phyloP scores from a whole-genome alignment of 2,888 invertebrate species.

The Brachyopa scutellaris region DNA sequence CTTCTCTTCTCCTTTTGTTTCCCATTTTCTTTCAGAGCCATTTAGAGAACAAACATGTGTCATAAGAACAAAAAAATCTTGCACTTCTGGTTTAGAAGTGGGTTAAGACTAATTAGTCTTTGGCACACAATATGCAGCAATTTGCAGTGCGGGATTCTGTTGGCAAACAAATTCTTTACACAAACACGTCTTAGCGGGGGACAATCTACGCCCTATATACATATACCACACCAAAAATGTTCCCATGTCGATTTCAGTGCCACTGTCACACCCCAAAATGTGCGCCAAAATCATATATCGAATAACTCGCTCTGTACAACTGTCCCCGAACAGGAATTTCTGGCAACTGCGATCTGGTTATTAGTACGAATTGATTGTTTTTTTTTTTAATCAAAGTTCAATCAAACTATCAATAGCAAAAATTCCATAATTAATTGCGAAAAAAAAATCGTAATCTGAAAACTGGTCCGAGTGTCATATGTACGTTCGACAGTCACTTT shows the following conservation, averaged over 20 bases:
- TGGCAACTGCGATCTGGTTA: slow-evolving; percentile 7
- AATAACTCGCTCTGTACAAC: slow-evolving; percentile 15
- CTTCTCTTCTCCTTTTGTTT: background rate
- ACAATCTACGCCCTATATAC: slow-evolving; percentile 5
- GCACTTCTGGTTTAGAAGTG: slow-evolving; percentile 40
- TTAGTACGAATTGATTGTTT: background rate
- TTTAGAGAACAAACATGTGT: slow-evolving; percentile 7
- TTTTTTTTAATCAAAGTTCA: background rate
- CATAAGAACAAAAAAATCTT: slow-evolving; percentile 31
- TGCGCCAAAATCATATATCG: background rate
- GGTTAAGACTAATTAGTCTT: slow-evolving; percentile 53
- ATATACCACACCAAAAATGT: background rate
- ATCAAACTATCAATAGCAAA: slow-evolving; percentile 14
- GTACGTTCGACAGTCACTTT: slow-evolving; percentile 13
- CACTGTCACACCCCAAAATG: slow-evolving; percentile 44
- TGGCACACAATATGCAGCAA: slow-evolving; percentile 36
- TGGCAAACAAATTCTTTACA: slow-evolving; percentile 4
- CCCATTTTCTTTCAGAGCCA: slow-evolving; percentile 1
- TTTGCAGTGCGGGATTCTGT: background rate
- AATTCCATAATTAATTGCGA: slow-evolving; percentile 10
- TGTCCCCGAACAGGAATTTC: slow-evolving; percentile 24
- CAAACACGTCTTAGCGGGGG: background rate
- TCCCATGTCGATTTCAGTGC: slow-evolving; percentile 44
- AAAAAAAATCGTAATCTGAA: slow-evolving; percentile 6
- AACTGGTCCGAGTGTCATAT: slow-evolving; percentile 20